A percentile compares a stretch with the other conserved stretches of the same genome.
Conservation (phyloP, 2,797 vertebrate species). For the Rhinoraja longicauda region DNA sequence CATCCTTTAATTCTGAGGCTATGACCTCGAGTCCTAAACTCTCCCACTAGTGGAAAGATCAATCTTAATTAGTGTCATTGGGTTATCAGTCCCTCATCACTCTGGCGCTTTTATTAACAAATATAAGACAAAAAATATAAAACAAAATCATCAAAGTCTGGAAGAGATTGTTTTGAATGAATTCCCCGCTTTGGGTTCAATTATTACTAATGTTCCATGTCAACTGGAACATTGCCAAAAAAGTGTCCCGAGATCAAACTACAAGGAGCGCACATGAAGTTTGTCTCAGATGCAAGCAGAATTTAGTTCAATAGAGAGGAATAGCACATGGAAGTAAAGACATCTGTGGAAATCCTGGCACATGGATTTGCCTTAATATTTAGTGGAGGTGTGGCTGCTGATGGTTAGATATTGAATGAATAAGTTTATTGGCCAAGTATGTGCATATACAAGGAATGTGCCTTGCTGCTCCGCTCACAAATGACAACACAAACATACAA, state of each 20-base stretch:
- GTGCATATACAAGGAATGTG: too few species aligned
- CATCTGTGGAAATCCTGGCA: neutral
- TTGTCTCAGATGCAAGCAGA: neutral
- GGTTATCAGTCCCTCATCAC: neutral
- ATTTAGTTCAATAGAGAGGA: neutral
- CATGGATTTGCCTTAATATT: neutral
- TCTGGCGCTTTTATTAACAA: neutral
- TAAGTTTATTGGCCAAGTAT: too few species aligned
- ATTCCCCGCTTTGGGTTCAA: neutral
- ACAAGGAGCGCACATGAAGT: neutral
- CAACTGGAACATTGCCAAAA: neutral
- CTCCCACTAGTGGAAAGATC: too few species aligned
- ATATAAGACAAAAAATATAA: neutral
- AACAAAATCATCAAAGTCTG: neutral
- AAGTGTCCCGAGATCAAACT: neutral
- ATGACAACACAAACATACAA: too few species aligned
- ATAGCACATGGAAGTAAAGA: neutral
- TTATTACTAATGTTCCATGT: neutral
- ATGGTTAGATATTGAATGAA: neutral
- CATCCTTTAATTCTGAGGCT: too few species aligned
- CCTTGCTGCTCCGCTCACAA: too few species aligned
- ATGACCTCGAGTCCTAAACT: too few species aligned
- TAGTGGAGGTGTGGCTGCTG: neutral
- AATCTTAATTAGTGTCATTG: neutral
- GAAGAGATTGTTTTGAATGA: neutral